Evolutionary conservation across 2,797 vertebrate genomes (phyloP).

Genomic region (Synanceia verrucosa): DNA sequence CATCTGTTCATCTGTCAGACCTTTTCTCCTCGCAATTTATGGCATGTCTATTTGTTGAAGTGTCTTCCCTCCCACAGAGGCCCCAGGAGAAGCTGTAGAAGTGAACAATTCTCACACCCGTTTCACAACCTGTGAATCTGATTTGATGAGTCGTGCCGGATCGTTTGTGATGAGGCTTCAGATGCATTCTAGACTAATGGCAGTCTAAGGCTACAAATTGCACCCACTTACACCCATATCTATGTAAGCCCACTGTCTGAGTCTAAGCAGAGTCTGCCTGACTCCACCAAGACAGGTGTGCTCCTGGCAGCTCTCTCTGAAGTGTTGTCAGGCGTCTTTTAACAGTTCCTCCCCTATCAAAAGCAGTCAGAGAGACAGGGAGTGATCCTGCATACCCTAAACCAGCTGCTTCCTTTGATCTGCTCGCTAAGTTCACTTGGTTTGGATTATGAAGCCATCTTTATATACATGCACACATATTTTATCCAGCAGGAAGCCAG

Average conservation of each 20-base stretch:
- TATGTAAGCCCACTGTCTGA: conserved; percentile 53
- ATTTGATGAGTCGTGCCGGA: conserved; percentile 67
- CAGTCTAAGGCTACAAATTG: conserved; percentile 71
- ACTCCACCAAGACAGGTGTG: conserved; percentile 57
- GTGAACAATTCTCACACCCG: conserved; percentile 65
- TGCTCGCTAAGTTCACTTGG: conserved; percentile 57
- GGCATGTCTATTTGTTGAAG: conserved; percentile 75
- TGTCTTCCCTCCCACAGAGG: conserved; percentile 64
- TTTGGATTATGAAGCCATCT: conserved; percentile 65
- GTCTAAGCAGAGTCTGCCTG: conserved; percentile 38
- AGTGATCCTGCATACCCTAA: conserved; percentile 47
- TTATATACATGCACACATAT: conserved; percentile 62
- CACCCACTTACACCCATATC: conserved; percentile 63
- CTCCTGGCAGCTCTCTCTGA: conserved; percentile 60
- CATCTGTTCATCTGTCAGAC: conserved; percentile 83
- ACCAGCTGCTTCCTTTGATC: conserved; percentile 70
- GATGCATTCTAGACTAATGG: conserved; percentile 68
- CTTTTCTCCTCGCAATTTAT: conserved; percentile 79
- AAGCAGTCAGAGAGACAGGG: conserved; percentile 41
- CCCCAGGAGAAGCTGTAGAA: conserved; percentile 52
- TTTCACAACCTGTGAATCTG: conserved; percentile 63
- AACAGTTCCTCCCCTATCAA: conserved; percentile 42
- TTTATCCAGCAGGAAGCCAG: conserved; percentile 67
- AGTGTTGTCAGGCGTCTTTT: conserved; percentile 62
- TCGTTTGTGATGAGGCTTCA: conserved; percentile 68